Evolutionary conservation across 2,797 vertebrate species (phyloP), one percentile per base, ranked within the genome.

Genomic region (Coccyzus lansbergi): DNA sequence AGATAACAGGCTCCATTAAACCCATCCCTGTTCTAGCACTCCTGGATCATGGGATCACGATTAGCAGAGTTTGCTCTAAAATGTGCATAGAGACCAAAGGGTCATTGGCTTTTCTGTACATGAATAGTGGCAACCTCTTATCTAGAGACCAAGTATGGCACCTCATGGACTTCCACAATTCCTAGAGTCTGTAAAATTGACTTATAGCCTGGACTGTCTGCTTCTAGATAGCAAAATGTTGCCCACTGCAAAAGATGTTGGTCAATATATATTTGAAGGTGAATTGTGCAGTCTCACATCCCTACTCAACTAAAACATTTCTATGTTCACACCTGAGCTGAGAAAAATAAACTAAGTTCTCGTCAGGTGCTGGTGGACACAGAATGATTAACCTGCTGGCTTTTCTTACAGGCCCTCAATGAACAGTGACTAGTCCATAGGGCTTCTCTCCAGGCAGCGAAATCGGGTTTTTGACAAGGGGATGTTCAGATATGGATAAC

Each of bases 1-100:
- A 72, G 62, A 86, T 85, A 33, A 93, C 91, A 95, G 58, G 16
- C 4, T 74, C 52, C 44, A 69, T 42, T 81, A 95, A 92, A 83
- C 9, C n/a, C 53, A 67, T 8, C 3, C 21, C 22, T 17, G 70
- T 75, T n/a, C 67, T 11, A 4, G 29, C 21, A 70, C 71, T 80
- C 78, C 14, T 25, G 51, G 75, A 89, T 75, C n/a, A 26, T 5
- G 64, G 69, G 70, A 56, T 56, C 36, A 29, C 3, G 18, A 15
- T 22, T 80, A 83, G 84, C 44, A 83, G 69, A 17, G 19, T 84
- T 94, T 82, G 42, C 63, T 75, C 71, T n/a, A 34, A 59, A 44
- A 77, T 40, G 55, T 44, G 63, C 34, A 34, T 6, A 15, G 46
- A 52, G 44, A 83, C 88, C 64, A 60, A 78, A 83, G 59, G 12